Evolutionary conservation across 2,888 invertebrate species (phyloP).

Genomic region (Eurytoma californica): DNA sequence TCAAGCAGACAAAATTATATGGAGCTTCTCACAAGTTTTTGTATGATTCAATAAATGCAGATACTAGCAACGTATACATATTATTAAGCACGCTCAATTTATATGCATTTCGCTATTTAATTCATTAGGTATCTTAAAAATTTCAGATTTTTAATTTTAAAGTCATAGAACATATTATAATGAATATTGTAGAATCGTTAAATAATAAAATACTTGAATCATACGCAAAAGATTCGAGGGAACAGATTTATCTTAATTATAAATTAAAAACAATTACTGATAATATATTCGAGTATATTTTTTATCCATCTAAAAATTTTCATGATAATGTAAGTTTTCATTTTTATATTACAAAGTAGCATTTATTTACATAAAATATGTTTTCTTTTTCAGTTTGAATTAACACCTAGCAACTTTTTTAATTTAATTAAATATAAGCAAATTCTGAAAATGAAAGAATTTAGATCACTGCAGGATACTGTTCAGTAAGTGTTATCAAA

Average conservation of each 20-base stretch:
- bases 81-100: background rate
- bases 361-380: background rate
- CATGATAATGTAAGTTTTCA: constrained; percentile 19
- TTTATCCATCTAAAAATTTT: background rate
- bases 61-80: background rate
- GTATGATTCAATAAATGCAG: constrained; percentile 8
- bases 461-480: constrained; percentile 13
- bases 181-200: background rate
- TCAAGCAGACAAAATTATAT: constrained; percentile 35
- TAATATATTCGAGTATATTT: constrained; percentile 19
- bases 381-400: constrained; percentile 11
- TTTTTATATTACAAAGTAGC: background rate
- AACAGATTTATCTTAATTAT: background rate
- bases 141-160: constrained; percentile 17
- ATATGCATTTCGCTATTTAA: background rate
- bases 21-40: constrained; percentile 33
- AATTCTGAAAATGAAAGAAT: constrained; percentile 13
- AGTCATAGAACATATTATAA: constrained; percentile 9
- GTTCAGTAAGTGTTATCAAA: constrained; percentile 5
- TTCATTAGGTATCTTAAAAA: background rate
- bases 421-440: constrained; percentile 38
- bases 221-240: background rate
- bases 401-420: constrained; percentile 35
- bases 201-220: background rate
- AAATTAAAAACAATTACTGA: constrained; percentile 28